Evolutionary conservation across 2,888 invertebrate species (phyloP).

Genomic region (Campopleginae sp.): DNA sequence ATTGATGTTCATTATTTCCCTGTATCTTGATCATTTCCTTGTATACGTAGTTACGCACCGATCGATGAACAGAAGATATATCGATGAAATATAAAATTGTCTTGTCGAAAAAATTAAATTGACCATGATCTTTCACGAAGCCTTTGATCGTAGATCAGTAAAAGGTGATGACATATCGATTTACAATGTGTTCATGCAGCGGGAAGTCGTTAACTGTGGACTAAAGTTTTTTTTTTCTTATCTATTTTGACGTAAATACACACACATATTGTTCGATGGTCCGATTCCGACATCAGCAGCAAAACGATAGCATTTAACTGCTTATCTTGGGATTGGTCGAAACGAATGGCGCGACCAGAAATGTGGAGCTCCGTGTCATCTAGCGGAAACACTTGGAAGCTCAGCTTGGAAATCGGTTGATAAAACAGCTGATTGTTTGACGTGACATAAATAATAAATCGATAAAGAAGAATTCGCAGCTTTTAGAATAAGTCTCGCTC

Average conservation of each 20-base stretch:
- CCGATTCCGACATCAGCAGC: no score
- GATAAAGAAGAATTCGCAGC: background rate
- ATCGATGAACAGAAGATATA: background rate
- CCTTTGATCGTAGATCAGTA: background rate
- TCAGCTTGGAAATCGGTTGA: background rate
- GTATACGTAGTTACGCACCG: background rate
- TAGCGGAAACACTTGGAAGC: background rate
- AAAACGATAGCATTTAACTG: background rate
- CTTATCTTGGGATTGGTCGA: background rate
- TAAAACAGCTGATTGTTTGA: background rate
- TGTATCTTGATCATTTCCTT: background rate
- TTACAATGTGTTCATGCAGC: background rate
- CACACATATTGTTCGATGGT: no score
- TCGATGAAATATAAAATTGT: background rate
- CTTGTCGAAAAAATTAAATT: background rate
- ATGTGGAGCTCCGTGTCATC: conserved; percentile 18
- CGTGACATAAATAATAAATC: background rate
- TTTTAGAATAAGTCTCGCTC: background rate
- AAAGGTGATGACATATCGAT: background rate
- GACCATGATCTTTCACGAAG: conserved; percentile 12
- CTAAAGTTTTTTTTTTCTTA: background rate
- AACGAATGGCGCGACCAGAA: background rate
- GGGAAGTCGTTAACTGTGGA: background rate
- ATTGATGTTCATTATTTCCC: background rate
- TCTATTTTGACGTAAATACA: background rate